phyloP scores from a whole-genome alignment of 2,888 invertebrate species.

The Silvanus unidentatus region DNA sequence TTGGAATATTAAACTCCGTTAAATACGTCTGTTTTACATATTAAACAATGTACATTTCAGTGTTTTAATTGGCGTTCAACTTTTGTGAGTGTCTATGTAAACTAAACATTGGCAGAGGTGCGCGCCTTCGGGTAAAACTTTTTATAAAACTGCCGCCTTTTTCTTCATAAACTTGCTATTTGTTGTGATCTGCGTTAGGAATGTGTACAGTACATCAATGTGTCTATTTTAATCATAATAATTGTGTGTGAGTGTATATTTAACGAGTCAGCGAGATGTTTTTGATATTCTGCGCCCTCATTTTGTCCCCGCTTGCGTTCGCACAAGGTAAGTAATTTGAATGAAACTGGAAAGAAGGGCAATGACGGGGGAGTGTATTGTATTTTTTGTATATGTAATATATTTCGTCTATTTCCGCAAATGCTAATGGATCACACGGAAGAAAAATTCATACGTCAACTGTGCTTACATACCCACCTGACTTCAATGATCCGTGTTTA shows the following conservation, averaged over 20 bases:
- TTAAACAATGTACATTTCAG: conserved; percentile 21
- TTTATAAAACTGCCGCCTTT: neutral
- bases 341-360: too few species aligned
- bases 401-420: too few species aligned
- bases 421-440: too few species aligned
- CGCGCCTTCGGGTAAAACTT: conserved; percentile 5
- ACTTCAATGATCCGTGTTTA: too few species aligned
- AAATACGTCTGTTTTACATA: conserved; percentile 23
- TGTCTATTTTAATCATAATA: neutral
- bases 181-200: neutral
- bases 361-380: too few species aligned
- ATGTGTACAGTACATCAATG: conserved; percentile 5
- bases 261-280: conserved; percentile 1
- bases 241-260: conserved; percentile 4
- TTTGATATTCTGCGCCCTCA: neutral
- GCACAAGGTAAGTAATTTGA: conserved; percentile 8
- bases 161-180: conserved; percentile 4
- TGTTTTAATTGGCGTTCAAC: conserved; percentile 1
- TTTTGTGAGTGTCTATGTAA: neutral
- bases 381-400: too few species aligned
- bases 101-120: too few species aligned
- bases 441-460: too few species aligned
- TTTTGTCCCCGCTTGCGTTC: neutral
- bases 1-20: too few species aligned
- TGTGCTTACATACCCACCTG: too few species aligned